Conservation (phyloP, 2,113 vertebrate genomes). For the Rhinopomastus cyanomelas region DNA sequence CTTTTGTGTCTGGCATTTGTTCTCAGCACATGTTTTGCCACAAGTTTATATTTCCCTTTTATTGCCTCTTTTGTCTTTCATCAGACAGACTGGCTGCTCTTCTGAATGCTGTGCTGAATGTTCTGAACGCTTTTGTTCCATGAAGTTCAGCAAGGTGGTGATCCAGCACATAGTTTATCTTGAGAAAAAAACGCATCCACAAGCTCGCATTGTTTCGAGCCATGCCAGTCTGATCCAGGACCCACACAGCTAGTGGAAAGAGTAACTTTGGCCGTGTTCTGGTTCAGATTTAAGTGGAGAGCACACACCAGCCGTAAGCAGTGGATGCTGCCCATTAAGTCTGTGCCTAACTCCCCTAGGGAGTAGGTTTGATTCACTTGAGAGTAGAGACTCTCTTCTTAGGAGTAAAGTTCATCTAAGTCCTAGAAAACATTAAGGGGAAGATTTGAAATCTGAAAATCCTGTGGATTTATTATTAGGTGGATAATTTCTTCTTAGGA, state of each 20-base stretch:
- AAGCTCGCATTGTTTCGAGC: neutral
- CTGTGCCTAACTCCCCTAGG: neutral
- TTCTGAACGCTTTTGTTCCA: neutral
- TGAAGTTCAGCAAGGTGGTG: constrained; percentile 1
- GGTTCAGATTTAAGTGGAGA: neutral
- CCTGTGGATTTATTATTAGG: neutral
- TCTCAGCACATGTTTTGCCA: neutral
- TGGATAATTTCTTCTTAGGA: neutral
- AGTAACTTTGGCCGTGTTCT: neutral
- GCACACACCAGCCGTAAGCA: neutral
- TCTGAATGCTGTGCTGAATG: neutral
- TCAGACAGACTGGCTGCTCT: neutral
- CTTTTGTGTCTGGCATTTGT: neutral
- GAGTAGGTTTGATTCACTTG: neutral
- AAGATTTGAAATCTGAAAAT: neutral
- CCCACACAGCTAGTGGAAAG: neutral
- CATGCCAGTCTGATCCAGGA: neutral
- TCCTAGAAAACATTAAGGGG: neutral
- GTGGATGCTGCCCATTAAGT: neutral
- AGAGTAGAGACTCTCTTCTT: neutral
- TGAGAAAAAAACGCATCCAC: neutral
- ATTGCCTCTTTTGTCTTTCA: neutral
- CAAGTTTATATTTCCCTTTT: neutral
- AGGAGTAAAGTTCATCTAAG: neutral
- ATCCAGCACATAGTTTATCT: neutral